Evolutionary conservation across 2,113 vertebrate species (phyloP).

Genomic region (Aphyosemion australe): DNA sequence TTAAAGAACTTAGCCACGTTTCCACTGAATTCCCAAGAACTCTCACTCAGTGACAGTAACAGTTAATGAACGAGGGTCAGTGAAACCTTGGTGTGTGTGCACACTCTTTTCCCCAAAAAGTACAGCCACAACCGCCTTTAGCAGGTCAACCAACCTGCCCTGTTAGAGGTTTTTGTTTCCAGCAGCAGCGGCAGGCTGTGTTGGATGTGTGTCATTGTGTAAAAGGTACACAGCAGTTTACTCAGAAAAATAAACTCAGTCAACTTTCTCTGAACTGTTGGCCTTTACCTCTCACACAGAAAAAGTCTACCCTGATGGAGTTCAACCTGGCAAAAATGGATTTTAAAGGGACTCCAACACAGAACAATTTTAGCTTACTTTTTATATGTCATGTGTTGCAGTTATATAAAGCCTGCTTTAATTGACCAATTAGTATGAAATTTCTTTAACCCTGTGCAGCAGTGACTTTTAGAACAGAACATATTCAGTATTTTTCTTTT

Average conservation of each 20-base stretch:
- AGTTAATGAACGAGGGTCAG: too few species aligned
- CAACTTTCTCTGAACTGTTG: not conserved
- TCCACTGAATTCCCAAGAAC: too few species aligned
- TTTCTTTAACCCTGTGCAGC: too few species aligned
- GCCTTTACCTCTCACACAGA: not conserved
- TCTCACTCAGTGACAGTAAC: too few species aligned
- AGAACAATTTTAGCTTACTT: too few species aligned
- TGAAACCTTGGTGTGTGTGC: not conserved
- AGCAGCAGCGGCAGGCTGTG: constrained; percentile 3
- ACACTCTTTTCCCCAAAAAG: not conserved
- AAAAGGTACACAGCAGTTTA: constrained; percentile 37
- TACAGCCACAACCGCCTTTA: not conserved
- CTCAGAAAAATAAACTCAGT: not conserved
- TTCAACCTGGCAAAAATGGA: not conserved
- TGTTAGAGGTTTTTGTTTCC: not conserved
- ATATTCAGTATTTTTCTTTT: too few species aligned
- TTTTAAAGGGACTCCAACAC: not conserved
- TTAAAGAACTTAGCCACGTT: too few species aligned
- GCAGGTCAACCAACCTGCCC: constrained; percentile 16
- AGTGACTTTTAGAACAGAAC: too few species aligned
- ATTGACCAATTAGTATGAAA: too few species aligned
- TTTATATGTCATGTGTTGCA: not conserved
- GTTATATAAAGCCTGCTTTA: too few species aligned
- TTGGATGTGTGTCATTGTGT: constrained; percentile 47
- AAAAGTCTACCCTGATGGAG: not conserved